Evolutionary conservation across 2,797 vertebrate species (phyloP).

Genomic region (Lophotriccus pileatus): DNA sequence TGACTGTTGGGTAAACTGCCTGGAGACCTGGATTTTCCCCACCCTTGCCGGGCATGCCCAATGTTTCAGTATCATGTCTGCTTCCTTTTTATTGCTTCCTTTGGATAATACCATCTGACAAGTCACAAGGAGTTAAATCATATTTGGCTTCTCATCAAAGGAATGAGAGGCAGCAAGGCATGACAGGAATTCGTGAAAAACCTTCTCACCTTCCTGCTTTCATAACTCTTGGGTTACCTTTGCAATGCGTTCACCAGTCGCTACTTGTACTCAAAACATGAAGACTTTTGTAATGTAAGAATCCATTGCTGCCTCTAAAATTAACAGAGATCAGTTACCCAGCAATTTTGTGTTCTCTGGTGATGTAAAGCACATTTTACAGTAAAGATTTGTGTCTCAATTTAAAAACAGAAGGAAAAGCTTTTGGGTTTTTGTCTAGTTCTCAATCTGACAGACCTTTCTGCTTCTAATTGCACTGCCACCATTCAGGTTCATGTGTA

Average conservation of each 20-base stretch:
- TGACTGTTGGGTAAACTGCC: neutral
- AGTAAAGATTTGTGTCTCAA: neutral
- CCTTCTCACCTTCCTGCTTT: neutral
- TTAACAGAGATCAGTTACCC: neutral
- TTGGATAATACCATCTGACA: neutral
- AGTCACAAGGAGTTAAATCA: neutral
- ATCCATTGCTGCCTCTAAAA: neutral
- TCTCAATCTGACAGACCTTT: neutral
- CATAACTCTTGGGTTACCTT: neutral
- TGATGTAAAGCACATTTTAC: neutral
- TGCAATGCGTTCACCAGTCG: neutral
- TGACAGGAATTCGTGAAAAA: neutral
- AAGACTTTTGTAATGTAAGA: neutral
- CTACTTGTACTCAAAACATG: neutral
- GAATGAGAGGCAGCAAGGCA: neutral
- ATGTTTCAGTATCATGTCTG: neutral
- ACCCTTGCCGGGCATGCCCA: neutral
- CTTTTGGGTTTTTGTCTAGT: neutral
- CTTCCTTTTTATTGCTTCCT: neutral
- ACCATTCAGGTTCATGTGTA: rapidly evolving
- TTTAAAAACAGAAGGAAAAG: neutral
- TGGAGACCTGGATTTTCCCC: neutral
- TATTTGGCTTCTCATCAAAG: neutral
- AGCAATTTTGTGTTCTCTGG: neutral
- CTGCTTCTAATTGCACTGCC: neutral